phyloP scores from a whole-genome alignment of 2,797 vertebrate species.

The Liasis olivaceus region DNA sequence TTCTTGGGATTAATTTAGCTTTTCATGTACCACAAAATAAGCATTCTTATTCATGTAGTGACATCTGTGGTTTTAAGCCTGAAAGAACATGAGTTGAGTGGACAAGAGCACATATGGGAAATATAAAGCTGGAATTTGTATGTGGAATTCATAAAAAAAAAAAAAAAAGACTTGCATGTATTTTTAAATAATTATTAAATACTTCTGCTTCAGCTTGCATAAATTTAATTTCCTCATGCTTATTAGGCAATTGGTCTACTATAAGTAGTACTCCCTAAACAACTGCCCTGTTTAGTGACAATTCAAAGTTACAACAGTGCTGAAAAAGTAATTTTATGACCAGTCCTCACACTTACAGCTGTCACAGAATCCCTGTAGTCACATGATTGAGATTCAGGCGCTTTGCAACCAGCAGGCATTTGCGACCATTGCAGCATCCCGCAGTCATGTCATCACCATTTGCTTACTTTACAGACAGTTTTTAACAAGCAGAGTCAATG shows the following conservation, averaged over 20 bases:
- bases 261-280: too few species aligned
- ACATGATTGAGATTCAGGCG: too few species aligned
- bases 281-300: too few species aligned
- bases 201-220: neutral
- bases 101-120: neutral
- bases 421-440: too few species aligned
- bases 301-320: too few species aligned
- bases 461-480: too few species aligned
- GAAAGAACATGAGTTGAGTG: neutral
- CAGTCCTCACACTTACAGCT: too few species aligned
- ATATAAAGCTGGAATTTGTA: neutral
- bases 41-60: conserved; percentile 1
- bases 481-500: too few species aligned
- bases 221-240: neutral
- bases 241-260: neutral
- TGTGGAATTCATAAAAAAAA: conserved; percentile 1
- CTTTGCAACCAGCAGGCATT: too few species aligned
- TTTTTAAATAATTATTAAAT: neutral
- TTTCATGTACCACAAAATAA: neutral
- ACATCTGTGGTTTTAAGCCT: neutral
- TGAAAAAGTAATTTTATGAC: too few species aligned
- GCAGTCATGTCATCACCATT: too few species aligned
- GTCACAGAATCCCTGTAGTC: too few species aligned
- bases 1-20: neutral
- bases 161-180: neutral